These are phyloP conservation scores for Apis florea DNA, from an alignment of 1,140 invertebrate genomes.

Conservation along the genomic window DNA sequence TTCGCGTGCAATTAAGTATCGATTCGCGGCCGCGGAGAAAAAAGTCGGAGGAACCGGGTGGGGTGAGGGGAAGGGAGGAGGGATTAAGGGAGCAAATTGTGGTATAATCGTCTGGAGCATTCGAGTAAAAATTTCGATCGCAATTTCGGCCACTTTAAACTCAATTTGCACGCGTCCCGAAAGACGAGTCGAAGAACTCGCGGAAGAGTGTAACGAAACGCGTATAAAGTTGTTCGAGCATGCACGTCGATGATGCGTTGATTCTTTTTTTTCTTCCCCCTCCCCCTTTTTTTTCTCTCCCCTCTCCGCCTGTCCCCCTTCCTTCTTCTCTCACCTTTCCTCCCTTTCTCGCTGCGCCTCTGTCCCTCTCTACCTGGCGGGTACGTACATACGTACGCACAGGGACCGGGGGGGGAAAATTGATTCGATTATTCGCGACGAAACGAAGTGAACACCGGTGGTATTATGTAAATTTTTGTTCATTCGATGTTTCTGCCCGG, in stretches of 20 bases:
- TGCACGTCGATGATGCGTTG: slow-evolving; percentile 18
- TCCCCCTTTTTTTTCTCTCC: not conserved
- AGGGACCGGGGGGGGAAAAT: not conserved
- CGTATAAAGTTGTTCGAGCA: not conserved
- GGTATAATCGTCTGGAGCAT: not conserved
- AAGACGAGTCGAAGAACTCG: not conserved
- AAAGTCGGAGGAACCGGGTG: not conserved
- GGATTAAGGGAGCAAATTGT: slow-evolving; percentile 31
- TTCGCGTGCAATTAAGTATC: slow-evolving; percentile 28
- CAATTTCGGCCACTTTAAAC: slow-evolving; percentile 36
- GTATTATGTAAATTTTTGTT: slow-evolving; percentile 48
- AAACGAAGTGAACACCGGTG: slow-evolving; percentile 27
- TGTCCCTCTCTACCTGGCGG: no score
- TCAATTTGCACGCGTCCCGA: slow-evolving; percentile 23
- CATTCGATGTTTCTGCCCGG: slow-evolving; percentile 23
- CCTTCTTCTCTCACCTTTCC: not conserved
- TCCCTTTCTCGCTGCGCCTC: not conserved
- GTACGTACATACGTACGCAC: not conserved
- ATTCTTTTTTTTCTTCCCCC: not conserved
- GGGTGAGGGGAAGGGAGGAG: not conserved
- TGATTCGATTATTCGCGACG: slow-evolving; percentile 41
- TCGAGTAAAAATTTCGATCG: slow-evolving; percentile 4
- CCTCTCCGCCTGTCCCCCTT: not conserved
- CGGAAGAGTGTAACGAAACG: slow-evolving; percentile 4
- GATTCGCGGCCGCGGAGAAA: not conserved